Percentiles rank a stretch among this genome's conserved stretches.
Evolutionary conservation across 2,797 vertebrate genomes (phyloP).

Genomic region (Champsocephalus esox): DNA sequence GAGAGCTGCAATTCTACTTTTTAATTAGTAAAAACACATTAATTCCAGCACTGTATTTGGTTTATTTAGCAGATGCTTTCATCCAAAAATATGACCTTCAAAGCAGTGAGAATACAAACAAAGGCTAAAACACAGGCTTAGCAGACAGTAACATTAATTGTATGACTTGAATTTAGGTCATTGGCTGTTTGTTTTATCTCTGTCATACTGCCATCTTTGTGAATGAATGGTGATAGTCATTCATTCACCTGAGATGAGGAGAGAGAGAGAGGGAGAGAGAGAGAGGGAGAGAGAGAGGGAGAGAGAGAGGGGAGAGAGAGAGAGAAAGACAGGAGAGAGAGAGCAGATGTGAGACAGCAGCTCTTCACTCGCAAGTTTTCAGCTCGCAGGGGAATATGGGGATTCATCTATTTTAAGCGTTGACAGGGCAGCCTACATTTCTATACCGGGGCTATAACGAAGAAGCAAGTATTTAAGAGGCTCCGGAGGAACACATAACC

Average conservation of each 20-base stretch:
- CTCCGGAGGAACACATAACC: constrained; percentile 14
- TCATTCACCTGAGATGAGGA: constrained; percentile 42
- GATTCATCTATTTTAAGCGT: constrained; percentile 56
- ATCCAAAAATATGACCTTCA: too few species aligned
- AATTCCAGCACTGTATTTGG: background rate
- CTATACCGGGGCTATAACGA: constrained; percentile 1
- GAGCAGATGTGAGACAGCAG: constrained; percentile 37
- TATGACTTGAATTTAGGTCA: constrained; percentile 41
- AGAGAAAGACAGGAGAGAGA: constrained; percentile 25
- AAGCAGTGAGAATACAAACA: background rate
- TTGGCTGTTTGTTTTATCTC: constrained; percentile 14
- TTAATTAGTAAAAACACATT: background rate
- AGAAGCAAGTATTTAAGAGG: constrained; percentile 26
- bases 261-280: constrained; percentile 17
- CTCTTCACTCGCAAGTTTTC: constrained; percentile 66
- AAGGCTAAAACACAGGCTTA: background rate
- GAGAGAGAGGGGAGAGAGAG: constrained; percentile 20
- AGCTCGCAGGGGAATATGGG: constrained; percentile 39
- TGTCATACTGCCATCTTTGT: constrained; percentile 20
- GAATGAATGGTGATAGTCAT: constrained; percentile 53
- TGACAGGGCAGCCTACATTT: constrained; percentile 30
- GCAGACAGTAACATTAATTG: background rate
- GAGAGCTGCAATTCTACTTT: background rate
- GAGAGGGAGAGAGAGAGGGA: background rate
- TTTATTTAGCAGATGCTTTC: background rate